Conservation (phyloP, 1,140 invertebrate genomes). For the Venturia canescens region DNA sequence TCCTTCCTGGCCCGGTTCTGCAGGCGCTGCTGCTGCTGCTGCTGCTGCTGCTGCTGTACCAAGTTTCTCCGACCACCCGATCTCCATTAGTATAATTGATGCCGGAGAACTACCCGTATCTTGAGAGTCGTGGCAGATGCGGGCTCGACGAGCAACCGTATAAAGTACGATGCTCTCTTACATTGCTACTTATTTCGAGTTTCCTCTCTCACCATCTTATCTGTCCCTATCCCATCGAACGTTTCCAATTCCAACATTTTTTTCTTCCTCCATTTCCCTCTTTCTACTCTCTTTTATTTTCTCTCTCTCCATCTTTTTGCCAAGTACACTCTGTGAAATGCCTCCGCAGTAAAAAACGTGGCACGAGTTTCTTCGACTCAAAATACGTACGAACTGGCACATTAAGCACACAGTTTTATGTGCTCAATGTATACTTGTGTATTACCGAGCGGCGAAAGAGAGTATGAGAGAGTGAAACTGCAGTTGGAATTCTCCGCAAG, state of each 20-base stretch:
- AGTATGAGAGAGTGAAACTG: too few species aligned
- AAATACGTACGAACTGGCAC: not conserved
- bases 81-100: conserved; percentile 76
- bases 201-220: conserved; percentile 56
- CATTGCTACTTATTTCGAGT: conserved; percentile 38
- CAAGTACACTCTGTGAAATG: conserved; percentile 49
- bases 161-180: conserved; percentile 35
- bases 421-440: not conserved
- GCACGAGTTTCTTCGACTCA: conserved; percentile 8
- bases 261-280: conserved; percentile 49
- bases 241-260: conserved; percentile 54
- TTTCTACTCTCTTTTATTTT: conserved; percentile 37
- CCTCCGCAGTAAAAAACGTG: conserved; percentile 33
- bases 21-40: conserved; percentile 40
- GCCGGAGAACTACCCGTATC: conserved; percentile 71
- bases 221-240: conserved; percentile 47
- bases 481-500: conserved; percentile 38
- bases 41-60: conserved; percentile 45
- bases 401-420: not conserved
- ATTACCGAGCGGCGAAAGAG: too few species aligned
- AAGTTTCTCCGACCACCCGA: conserved; percentile 54
- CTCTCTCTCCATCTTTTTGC: conserved; percentile 55
- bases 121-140: conserved; percentile 61
- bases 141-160: conserved; percentile 55
- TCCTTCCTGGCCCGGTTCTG: conserved; percentile 43